Percentiles rank a stretch among this genome's conserved stretches.
Evolutionary conservation across 2,797 vertebrate genomes (phyloP).

Genomic region (Platyrinchus mystaceus): DNA sequence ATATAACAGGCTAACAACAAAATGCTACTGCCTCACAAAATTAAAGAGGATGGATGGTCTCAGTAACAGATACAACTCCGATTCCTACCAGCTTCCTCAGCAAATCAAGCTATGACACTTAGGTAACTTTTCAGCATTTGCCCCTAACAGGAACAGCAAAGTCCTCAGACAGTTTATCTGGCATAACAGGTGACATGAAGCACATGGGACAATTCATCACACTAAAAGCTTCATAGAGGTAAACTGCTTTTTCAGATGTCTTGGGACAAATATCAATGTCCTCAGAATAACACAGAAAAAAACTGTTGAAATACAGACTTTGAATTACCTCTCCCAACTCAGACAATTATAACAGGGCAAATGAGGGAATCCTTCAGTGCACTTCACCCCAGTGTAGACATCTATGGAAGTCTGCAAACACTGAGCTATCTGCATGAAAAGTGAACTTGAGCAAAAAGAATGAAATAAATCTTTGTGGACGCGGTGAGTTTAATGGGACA

Average conservation of each 20-base stretch:
- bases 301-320: background rate
- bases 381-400: background rate
- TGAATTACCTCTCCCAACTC: background rate
- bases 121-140: constrained; percentile 26
- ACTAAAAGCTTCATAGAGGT: background rate
- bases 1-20: background rate
- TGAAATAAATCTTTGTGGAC: background rate
- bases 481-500: background rate
- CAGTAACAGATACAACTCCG: background rate
- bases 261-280: background rate
- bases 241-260: background rate
- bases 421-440: background rate
- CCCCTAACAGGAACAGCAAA: background rate
- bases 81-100: constrained; percentile 24
- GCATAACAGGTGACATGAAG: background rate
- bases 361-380: background rate
- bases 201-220: background rate
- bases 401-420: background rate
- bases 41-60: background rate
- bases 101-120: constrained; percentile 35
- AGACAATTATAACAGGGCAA: background rate
- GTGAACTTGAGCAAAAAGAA: background rate
- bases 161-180: background rate
- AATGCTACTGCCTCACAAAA: background rate
- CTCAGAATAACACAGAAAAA: background rate